Evolutionary conservation across 2,888 invertebrate species (phyloP).

Genomic region (Cryptosula pallasiana): DNA sequence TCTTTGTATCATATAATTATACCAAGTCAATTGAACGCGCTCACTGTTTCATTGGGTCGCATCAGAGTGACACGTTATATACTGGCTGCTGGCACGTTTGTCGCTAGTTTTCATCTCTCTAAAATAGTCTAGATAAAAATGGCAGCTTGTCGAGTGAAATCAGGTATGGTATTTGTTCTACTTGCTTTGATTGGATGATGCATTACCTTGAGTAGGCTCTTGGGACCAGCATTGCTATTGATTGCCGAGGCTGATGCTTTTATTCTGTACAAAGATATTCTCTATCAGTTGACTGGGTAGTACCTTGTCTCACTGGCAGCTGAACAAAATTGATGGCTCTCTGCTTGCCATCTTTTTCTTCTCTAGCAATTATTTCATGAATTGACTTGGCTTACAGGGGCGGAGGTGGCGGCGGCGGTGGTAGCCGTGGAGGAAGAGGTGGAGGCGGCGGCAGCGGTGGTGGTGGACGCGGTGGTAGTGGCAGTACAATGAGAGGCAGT

Average conservation of each 20-base stretch:
- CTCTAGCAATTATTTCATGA: background rate
- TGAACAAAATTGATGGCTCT: background rate
- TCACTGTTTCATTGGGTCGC: background rate
- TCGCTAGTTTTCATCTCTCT: no score
- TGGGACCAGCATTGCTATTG: background rate
- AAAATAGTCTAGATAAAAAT: background rate
- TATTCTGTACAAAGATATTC: background rate
- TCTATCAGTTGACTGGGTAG: background rate
- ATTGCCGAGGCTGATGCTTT: background rate
- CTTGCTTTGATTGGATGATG: background rate
- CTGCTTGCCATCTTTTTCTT: background rate
- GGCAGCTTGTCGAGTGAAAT: background rate
- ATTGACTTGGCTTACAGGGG: slow-evolving; percentile 27
- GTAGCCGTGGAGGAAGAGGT: slow-evolving; percentile 28
- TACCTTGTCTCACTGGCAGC: background rate
- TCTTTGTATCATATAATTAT: background rate
- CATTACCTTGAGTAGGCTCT: background rate
- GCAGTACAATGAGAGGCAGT: slow-evolving; percentile 21
- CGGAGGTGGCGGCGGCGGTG: slow-evolving; percentile 27
- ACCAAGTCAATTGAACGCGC: background rate
- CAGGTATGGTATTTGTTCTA: background rate
- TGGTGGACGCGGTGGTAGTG: slow-evolving; percentile 27
- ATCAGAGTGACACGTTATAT: no score
- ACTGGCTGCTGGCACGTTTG: no score
- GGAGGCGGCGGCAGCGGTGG: slow-evolving; percentile 27